phyloP scores from a whole-genome alignment of 2,888 invertebrate species.

The Dorcus hopei region DNA sequence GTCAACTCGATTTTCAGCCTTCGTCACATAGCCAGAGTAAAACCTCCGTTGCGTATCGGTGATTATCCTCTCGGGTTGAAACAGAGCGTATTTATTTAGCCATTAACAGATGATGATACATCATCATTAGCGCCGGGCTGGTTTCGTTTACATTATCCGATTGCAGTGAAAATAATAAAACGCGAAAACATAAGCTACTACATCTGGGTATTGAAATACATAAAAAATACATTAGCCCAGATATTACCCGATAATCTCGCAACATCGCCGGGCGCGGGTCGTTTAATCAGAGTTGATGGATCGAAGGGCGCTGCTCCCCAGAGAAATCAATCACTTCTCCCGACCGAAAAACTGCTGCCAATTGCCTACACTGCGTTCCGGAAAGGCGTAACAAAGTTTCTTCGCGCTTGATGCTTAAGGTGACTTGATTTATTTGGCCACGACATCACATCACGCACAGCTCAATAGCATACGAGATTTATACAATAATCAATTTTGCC shows the following conservation, averaged over 20 bases:
- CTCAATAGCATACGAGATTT: too few species aligned
- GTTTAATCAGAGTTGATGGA: conserved; percentile 48
- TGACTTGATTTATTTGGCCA: conserved; percentile 17
- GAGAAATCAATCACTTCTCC: conserved; percentile 48
- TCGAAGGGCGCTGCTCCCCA: conserved; percentile 42
- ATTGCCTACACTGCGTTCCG: conserved; percentile 35
- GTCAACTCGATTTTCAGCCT: too few species aligned
- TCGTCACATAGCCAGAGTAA: too few species aligned
- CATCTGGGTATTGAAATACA: conserved; percentile 23
- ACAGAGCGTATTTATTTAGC: not conserved
- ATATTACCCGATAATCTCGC: conserved; percentile 43
- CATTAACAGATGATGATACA: conserved; percentile 1
- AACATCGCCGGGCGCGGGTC: conserved; percentile 37
- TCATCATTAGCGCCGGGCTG: not conserved
- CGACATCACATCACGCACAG: not conserved
- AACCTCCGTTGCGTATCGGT: too few species aligned
- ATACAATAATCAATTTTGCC: too few species aligned
- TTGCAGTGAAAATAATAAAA: conserved; percentile 1
- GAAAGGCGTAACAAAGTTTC: conserved; percentile 34
- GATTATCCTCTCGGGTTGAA: not conserved
- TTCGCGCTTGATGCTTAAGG: conserved; percentile 15
- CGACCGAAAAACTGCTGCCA: conserved; percentile 43
- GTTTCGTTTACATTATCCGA: not conserved
- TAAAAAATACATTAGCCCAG: conserved; percentile 45
- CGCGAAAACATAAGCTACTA: not conserved